phyloP scores from a whole-genome alignment of 2,113 vertebrate species.

The Sinocyclocheilus maitianheensis region DNA sequence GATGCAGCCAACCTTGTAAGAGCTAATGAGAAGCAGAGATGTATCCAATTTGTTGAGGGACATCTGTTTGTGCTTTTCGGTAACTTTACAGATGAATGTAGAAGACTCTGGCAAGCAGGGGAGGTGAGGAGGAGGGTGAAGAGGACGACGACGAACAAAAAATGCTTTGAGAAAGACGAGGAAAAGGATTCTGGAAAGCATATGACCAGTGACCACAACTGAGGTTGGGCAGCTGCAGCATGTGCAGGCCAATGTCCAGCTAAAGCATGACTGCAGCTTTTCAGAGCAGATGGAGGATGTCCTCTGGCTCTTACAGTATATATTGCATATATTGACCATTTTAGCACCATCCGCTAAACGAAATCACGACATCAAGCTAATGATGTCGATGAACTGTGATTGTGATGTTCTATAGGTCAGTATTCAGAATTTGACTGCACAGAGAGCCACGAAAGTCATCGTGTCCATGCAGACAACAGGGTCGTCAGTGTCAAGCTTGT shows the following conservation, averaged over 20 bases:
- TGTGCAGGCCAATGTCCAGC: neutral
- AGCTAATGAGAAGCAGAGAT: constrained; percentile 37
- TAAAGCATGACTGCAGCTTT: neutral
- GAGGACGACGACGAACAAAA: neutral
- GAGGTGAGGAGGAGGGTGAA: constrained; percentile 2
- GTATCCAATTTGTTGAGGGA: constrained; percentile 38
- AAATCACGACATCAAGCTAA: neutral
- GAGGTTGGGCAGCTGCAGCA: neutral
- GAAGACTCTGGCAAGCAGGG: constrained; percentile 21
- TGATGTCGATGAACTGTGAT: neutral
- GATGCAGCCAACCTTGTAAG: constrained; percentile 49
- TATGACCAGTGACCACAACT: neutral
- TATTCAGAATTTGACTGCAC: neutral
- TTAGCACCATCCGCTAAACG: neutral
- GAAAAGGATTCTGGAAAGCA: neutral
- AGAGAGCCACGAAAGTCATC: neutral
- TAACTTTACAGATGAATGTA: constrained; percentile 14
- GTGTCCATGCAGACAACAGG: neutral
- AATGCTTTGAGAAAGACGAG: neutral
- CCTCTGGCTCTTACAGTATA: neutral
- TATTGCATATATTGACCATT: neutral
- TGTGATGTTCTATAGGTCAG: neutral
- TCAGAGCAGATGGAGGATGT: neutral
- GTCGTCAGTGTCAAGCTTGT: neutral
- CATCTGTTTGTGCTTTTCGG: constrained; percentile 60